phyloP scores from a whole-genome alignment of 2,888 invertebrate genomes.

The Lycocerus yunnanus region DNA sequence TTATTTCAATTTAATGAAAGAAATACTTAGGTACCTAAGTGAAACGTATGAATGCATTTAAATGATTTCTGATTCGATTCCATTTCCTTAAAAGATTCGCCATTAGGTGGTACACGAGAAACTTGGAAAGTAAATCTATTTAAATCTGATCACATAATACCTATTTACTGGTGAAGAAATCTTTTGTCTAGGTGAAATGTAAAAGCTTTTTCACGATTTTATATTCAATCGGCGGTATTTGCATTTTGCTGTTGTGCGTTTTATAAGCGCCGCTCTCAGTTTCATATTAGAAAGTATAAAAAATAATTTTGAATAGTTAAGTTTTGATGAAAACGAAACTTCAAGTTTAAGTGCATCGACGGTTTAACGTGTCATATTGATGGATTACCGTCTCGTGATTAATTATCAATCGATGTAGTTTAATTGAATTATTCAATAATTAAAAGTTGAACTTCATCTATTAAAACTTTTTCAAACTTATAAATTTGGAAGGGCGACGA shows the following conservation, averaged over 20 bases:
- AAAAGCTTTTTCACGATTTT: not conserved
- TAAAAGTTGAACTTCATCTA: not conserved
- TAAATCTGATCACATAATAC: not conserved
- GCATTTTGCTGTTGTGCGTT: not conserved
- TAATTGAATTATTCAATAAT: not conserved
- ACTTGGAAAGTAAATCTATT: not conserved
- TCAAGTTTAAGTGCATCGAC: not conserved
- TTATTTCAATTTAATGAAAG: not conserved
- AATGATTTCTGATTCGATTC: not conserved
- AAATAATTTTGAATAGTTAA: not conserved
- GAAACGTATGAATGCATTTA: not conserved
- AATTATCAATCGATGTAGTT: not conserved
- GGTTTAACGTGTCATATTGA: conserved; percentile 25
- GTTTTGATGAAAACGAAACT: not conserved
- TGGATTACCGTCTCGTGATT: conserved; percentile 15
- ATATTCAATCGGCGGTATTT: not conserved
- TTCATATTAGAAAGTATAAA: not conserved
- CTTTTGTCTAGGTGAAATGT: not conserved
- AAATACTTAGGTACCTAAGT: not conserved
- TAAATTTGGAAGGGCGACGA: not conserved
- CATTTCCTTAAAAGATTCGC: not conserved
- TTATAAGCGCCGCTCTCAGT: not conserved
- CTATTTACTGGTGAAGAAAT: not conserved
- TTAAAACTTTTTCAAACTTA: not conserved
- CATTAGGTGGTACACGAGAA: not conserved